Base-by-base conservation (phyloP, 2,888 invertebrate species). In the Drosophila tripunctata region DNA sequence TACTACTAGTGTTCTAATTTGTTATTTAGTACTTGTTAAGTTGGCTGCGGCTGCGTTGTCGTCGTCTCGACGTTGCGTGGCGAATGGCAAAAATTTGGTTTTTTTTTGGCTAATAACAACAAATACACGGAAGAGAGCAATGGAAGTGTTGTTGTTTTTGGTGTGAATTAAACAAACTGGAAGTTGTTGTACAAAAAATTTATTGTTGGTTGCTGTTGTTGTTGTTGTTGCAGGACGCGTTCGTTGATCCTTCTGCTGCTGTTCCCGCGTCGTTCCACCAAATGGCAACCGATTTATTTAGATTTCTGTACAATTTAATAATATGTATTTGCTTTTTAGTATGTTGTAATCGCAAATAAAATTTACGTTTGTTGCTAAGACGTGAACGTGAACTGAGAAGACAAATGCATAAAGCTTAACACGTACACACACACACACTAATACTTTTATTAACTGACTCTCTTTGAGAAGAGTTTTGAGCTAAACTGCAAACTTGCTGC, bases 341-440 rank as follows among this genome's bases (percentile, higher is more conserved):
- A 78, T 84, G 73, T 70, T 84, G 75, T 81, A 84, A 87, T 81
- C 70, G 73, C 52, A 74, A 51, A 55, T 61, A 43, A 68, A 83
- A 83, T 81, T 63, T 74, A 78, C 77, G 78, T 69, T n/a, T 76
- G 77, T 83, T 81, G 81, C 81, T 83, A 81, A 86, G 81, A 81
- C 84, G 87, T 81, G 84, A 63, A 71, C 67, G 41, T n/a, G n/a
- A n/a, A n/a, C n/a, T n/a, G n/a, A n/a, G n/a, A 47, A 64, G 56
- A 6, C 61, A 65, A 41, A 57, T 67, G 62, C 67, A 73, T 56
- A 44, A n/a, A n/a, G 68, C 48, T 61, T 64, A 27, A 63, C 38
- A 65, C 36, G 44, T 17, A 66, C 12, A 40, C 38, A 21, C 35
- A 48, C 64, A 64, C 61, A 63, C 47, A 48, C 67, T 43, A 52